A percentile compares a stretch with the other conserved stretches of the same genome.
Conservation (phyloP, 2,797 vertebrate genomes). For the Monodelphis domestica region DNA sequence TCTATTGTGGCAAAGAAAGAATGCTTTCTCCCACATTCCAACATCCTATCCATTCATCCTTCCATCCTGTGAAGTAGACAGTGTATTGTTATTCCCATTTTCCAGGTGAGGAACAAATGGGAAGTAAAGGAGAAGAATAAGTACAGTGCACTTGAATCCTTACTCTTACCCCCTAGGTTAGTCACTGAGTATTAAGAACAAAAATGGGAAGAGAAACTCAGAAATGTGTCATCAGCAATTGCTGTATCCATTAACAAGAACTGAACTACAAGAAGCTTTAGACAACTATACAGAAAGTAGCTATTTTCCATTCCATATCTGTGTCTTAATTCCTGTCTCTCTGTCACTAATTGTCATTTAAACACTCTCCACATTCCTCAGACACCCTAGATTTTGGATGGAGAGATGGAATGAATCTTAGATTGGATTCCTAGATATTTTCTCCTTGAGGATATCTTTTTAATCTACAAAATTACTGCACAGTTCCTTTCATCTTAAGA, state of each 20-base stretch:
- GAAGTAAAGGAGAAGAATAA: background rate
- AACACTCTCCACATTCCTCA: background rate
- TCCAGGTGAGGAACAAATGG: background rate
- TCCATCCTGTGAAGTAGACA: background rate
- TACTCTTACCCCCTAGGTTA: background rate
- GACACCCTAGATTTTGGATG: background rate
- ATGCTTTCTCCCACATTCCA: background rate
- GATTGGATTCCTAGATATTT: background rate
- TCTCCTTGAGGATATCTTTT: background rate
- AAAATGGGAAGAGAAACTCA: background rate
- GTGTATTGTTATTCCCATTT: background rate
- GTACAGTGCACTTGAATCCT: background rate
- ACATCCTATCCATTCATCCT: no score
- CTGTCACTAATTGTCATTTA: background rate
- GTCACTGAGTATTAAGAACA: background rate
- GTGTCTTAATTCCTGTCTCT: no score
- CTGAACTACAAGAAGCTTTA: background rate
- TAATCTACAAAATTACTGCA: background rate
- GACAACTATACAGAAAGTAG: background rate
- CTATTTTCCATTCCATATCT: background rate
- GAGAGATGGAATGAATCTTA: no score
- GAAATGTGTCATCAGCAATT: rapidly evolving
- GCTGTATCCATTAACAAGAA: background rate
- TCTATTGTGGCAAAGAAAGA: background rate
- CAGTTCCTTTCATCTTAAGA: background rate